Conservation (phyloP, 2,113 vertebrate species). For the Rattus norvegicus region DNA sequence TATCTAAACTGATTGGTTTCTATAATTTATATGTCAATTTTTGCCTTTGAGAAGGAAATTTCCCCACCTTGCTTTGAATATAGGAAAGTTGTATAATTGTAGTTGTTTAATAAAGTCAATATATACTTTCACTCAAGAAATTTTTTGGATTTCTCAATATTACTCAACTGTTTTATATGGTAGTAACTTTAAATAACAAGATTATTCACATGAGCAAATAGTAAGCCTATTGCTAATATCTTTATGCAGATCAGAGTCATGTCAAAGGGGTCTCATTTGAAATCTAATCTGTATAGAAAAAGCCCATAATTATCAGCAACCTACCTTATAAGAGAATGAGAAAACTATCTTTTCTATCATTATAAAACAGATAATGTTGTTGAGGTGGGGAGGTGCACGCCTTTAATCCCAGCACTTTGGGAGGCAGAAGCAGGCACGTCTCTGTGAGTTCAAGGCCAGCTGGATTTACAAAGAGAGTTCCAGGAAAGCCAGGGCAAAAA, state of each 20-base stretch:
- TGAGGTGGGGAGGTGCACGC: neutral
- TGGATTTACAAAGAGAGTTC: neutral
- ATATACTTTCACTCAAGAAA: conserved; percentile 76
- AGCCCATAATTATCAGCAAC: neutral
- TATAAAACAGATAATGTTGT: neutral
- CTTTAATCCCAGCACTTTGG: neutral
- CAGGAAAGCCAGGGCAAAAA: neutral
- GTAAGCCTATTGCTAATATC: neutral
- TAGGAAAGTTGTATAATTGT: conserved; percentile 77
- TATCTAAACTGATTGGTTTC: neutral
- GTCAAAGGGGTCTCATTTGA: neutral
- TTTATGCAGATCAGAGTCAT: neutral
- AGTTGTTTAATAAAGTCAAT: conserved; percentile 73
- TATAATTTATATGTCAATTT: conserved; percentile 63
- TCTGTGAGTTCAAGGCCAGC: neutral
- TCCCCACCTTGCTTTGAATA: conserved; percentile 74
- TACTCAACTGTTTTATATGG: conserved; percentile 55
- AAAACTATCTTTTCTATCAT: neutral
- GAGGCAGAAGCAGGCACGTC: neutral
- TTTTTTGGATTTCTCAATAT: conserved; percentile 79
- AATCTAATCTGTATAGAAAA: neutral
- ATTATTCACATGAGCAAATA: neutral
- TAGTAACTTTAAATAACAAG: conserved; percentile 65
- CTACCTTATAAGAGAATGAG: neutral
- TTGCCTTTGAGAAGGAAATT: conserved; percentile 70